phyloP scores from a whole-genome alignment of 2,113 vertebrate species.

The Stigmatopora nigra region DNA sequence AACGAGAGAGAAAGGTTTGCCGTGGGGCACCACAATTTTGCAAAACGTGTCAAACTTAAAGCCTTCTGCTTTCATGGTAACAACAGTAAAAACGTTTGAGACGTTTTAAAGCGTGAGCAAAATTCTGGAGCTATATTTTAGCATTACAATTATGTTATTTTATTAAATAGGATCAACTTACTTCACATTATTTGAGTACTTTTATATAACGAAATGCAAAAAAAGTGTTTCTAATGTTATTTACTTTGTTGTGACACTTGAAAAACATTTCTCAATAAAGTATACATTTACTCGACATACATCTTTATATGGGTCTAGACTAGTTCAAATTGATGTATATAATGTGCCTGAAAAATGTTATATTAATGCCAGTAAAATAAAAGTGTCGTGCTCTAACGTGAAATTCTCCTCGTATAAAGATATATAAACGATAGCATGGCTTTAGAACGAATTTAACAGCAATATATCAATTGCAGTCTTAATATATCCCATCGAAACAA shows the following conservation, averaged over 20 bases:
- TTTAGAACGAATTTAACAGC: background rate
- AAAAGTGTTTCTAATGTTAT: background rate
- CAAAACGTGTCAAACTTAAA: background rate
- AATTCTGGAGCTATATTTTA: too few species aligned
- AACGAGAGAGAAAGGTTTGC: constrained; percentile 27
- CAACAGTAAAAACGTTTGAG: background rate
- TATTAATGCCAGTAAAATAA: too few species aligned
- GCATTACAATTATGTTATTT: background rate
- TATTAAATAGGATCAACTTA: background rate
- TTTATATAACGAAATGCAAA: background rate
- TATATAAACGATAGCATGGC: too few species aligned
- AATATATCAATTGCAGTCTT: background rate
- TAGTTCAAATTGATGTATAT: too few species aligned
- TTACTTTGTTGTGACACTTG: background rate
- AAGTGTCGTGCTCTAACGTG: too few species aligned
- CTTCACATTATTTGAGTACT: background rate
- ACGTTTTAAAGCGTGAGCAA: background rate
- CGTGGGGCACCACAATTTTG: constrained; percentile 5
- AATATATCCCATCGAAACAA: background rate
- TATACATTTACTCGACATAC: background rate
- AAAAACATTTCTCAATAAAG: background rate
- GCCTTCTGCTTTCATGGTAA: background rate
- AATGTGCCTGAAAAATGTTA: too few species aligned
- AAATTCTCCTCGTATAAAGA: too few species aligned
- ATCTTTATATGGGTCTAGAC: background rate